Conservation (phyloP, 2,113 vertebrate genomes). For the Steatornis caripensis region DNA sequence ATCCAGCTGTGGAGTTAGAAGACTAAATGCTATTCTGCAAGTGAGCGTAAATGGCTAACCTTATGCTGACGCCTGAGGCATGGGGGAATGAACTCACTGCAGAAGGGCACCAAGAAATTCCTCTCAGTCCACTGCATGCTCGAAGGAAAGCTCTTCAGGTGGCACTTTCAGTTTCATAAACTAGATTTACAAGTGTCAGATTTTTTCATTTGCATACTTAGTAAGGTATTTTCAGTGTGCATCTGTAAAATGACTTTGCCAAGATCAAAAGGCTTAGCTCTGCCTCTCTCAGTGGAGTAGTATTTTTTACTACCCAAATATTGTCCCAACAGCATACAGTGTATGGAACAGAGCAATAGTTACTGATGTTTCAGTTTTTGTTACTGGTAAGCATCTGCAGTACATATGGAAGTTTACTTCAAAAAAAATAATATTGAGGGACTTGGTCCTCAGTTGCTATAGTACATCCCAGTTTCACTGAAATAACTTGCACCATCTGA, state of each 20-base stretch:
- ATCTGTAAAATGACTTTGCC: neutral
- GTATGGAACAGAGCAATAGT: neutral
- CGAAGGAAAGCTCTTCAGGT: neutral
- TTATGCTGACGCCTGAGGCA: neutral
- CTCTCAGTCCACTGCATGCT: neutral
- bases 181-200: neutral
- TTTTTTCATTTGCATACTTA: neutral
- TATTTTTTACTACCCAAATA: neutral
- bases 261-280: neutral
- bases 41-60: neutral
- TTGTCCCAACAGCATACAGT: neutral
- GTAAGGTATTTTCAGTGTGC: neutral
- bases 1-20: neutral
- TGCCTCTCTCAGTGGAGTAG: neutral
- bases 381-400: neutral
- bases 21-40: neutral
- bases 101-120: neutral
- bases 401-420: neutral
- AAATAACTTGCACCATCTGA: neutral
- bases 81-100: neutral
- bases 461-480: neutral
- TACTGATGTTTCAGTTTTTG: neutral
- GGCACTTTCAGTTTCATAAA: neutral
- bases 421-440: neutral
- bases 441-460: neutral